These are phyloP conservation scores for Aphyosemion australe DNA, from an alignment of 2,113 vertebrate species.

Conservation along the genomic window DNA sequence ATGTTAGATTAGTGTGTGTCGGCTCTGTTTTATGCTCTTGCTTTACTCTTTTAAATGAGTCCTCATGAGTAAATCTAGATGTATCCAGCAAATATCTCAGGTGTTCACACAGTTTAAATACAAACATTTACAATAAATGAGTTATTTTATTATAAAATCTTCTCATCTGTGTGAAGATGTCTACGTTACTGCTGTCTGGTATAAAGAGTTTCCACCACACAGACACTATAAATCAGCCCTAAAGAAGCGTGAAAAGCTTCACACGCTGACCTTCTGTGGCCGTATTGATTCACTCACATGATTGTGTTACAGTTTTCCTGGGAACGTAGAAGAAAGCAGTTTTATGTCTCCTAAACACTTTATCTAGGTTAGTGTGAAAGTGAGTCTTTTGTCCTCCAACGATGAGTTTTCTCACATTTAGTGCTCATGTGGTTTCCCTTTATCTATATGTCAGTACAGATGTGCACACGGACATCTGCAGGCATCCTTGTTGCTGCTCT, in stretches of 20 bases:
- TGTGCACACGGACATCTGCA: too few species aligned
- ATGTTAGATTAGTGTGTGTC: background rate
- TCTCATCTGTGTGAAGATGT: background rate
- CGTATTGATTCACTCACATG: background rate
- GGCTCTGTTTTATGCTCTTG: background rate
- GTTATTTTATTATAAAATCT: background rate
- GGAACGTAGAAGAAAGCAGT: background rate
- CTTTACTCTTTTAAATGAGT: background rate
- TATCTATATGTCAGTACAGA: too few species aligned
- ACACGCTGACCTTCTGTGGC: background rate
- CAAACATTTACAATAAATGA: too few species aligned
- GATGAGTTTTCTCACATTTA: too few species aligned
- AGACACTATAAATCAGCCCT: background rate
- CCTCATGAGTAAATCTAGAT: background rate
- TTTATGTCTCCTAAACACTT: too few species aligned
- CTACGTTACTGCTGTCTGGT: too few species aligned
- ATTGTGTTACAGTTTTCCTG: background rate
- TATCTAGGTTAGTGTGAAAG: too few species aligned
- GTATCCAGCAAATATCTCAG: background rate
- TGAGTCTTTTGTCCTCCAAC: too few species aligned
- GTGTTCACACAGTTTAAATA: background rate
- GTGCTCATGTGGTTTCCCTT: too few species aligned
- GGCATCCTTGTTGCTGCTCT: too few species aligned
- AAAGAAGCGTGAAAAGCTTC: conserved; percentile 1
- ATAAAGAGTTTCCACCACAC: too few species aligned